These are phyloP conservation scores for Gymnothorax reevesii DNA, from an alignment of 2,797 vertebrate species.

Conservation along the genomic window DNA sequence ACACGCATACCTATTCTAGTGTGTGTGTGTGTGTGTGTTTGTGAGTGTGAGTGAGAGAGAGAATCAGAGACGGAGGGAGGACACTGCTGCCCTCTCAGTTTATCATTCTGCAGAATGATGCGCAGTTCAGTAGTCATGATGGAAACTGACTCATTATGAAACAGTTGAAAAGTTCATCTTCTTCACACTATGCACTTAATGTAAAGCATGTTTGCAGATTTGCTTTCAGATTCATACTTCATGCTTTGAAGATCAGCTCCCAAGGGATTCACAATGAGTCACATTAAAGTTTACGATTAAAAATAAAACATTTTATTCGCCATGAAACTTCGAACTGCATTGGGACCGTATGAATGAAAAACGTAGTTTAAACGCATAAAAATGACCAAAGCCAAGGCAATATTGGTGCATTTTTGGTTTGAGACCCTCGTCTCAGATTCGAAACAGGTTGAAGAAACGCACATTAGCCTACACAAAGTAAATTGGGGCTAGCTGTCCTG, in stretches of 20 bases:
- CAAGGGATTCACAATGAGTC: not conserved
- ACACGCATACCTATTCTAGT: slow-evolving; percentile 19
- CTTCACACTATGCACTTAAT: not conserved
- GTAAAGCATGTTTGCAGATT: not conserved
- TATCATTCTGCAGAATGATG: not conserved
- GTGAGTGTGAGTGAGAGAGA: not conserved
- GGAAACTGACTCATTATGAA: not conserved
- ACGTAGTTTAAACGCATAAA: not conserved
- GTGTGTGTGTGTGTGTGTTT: slow-evolving; percentile 21
- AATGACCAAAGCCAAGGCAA: not conserved
- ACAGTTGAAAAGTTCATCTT: not conserved
- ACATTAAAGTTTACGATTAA: not conserved
- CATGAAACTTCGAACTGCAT: not conserved
- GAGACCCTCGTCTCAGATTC: not conserved
- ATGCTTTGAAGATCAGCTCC: not conserved
- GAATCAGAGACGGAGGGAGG: slow-evolving; percentile 4
- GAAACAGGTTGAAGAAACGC: not conserved
- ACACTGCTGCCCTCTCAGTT: slow-evolving; percentile 11
- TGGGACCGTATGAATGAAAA: not conserved
- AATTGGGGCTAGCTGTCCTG: not conserved
- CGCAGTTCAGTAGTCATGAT: not conserved
- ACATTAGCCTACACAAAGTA: not conserved
- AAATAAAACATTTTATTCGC: not conserved
- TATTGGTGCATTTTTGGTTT: not conserved
- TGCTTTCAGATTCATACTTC: not conserved